Base-by-base conservation (phyloP, 2,113 vertebrate genomes). In the Phaethon lepturus region DNA sequence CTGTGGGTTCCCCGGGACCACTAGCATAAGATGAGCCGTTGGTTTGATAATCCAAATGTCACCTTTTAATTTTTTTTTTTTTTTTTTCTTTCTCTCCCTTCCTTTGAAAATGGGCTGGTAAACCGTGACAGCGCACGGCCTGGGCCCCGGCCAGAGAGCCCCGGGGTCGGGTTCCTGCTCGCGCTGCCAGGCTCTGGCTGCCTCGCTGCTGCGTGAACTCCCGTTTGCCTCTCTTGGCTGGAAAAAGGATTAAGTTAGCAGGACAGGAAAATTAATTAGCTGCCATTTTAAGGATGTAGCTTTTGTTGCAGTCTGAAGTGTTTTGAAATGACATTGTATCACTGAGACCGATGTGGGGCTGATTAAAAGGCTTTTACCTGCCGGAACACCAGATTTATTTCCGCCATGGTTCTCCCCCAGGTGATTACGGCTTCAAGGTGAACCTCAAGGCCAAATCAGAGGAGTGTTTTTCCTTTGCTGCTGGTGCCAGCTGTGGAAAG, bases 221-320 rank as follows among this genome's bases (percentile, higher is more conserved):
- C 86, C n/a, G 18, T 68, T 96, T 92, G 95, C 95, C 90, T 95
- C 90, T 77, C 92, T 86, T 88, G 92, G 95, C 93, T 96, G 96
- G 55, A 77, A 92, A 93, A 90, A 83, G 64, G 88, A 92, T 93
- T 80, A 86, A 94, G 94, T 93, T 94, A 88, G 78, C 92, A 88
- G 94, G 88, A 92, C 88, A 74, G 92, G 88, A 93, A 93, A 97
- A 93, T 87, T 83, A 94, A 95, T 94, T 90, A 71, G 86, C 88
- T 97, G 95, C 92, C 95, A 63, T 93, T 96, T 95, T 90, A 93
- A 92, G 88, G 90, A 92, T 80, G 60, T 47, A 81, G 72, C 59
- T 86, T 92, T 95, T 12, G 11, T 89, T 20, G 76, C 64, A 69
- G 52, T 64, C 60, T 0, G 1, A 68, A 92, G 87, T 64, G 58